Evolutionary conservation across 1,140 invertebrate genomes (phyloP).

Genomic region (Diprion similis): DNA sequence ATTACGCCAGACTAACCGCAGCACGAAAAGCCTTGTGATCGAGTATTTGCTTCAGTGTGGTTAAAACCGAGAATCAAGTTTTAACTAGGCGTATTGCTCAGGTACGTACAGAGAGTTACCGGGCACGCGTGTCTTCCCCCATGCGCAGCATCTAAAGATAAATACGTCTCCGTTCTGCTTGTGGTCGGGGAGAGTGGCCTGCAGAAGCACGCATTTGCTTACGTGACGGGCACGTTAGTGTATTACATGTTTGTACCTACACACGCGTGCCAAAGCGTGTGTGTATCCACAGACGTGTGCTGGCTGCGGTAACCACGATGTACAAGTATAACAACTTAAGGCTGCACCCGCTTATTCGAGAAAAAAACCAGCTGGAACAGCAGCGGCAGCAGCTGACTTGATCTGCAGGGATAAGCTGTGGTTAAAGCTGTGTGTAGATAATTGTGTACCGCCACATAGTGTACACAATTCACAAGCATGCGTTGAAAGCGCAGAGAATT

Average conservation of each 20-base stretch:
- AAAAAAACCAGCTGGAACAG: background rate
- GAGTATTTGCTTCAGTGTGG: too few species aligned
- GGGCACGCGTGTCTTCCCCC: background rate
- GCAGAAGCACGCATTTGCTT: background rate
- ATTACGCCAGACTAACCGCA: background rate
- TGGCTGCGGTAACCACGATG: background rate
- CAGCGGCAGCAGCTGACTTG: background rate
- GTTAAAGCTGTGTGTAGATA: background rate
- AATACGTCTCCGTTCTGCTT: background rate
- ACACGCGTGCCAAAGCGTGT: background rate
- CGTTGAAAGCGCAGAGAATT: too few species aligned
- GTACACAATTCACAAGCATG: too few species aligned
- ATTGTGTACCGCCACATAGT: background rate
- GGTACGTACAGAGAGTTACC: too few species aligned
- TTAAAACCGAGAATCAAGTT: too few species aligned
- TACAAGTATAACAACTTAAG: constrained; percentile 6
- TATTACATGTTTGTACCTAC: background rate
- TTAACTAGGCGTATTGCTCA: too few species aligned
- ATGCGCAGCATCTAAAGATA: background rate
- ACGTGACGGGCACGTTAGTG: background rate
- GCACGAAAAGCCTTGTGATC: too few species aligned
- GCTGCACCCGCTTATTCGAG: background rate
- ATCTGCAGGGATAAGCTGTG: background rate
- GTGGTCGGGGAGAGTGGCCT: too few species aligned
- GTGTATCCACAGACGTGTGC: background rate